Conservation (phyloP, 2,113 vertebrate species). For the Entomyzon cyanotis region DNA sequence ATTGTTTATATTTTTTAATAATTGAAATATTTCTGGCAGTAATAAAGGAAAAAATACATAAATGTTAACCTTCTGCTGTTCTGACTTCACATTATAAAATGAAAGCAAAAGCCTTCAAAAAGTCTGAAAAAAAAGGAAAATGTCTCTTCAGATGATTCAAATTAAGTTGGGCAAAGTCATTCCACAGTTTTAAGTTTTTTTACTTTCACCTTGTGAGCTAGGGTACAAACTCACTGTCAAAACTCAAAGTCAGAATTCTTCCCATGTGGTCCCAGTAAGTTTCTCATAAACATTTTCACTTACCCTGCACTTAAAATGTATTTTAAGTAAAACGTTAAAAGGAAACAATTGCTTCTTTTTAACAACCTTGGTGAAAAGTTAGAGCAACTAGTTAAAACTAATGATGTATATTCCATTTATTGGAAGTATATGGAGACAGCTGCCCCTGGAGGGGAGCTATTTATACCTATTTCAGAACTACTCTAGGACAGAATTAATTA, state of each 20-base stretch:
- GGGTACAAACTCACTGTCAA: not conserved
- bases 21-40: not conserved
- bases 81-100: not conserved
- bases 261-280: not conserved
- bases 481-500: not conserved
- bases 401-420: not conserved
- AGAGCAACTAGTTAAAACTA: not conserved
- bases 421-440: fast-evolving
- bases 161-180: not conserved
- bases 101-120: not conserved
- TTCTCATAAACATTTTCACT: not conserved
- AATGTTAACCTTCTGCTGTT: not conserved
- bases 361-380: not conserved
- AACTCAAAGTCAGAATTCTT: not conserved
- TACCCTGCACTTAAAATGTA: not conserved
- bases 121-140: not conserved
- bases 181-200: not conserved
- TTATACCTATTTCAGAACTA: not conserved
- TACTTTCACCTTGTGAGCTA: not conserved
- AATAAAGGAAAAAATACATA: not conserved
- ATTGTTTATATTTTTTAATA: not conserved
- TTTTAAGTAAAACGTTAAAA: not conserved
- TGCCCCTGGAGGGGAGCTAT: not conserved
- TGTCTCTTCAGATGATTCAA: not conserved
- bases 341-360: not conserved